phyloP scores from a whole-genome alignment of 1,140 invertebrate species.

The Colletes gigas region DNA sequence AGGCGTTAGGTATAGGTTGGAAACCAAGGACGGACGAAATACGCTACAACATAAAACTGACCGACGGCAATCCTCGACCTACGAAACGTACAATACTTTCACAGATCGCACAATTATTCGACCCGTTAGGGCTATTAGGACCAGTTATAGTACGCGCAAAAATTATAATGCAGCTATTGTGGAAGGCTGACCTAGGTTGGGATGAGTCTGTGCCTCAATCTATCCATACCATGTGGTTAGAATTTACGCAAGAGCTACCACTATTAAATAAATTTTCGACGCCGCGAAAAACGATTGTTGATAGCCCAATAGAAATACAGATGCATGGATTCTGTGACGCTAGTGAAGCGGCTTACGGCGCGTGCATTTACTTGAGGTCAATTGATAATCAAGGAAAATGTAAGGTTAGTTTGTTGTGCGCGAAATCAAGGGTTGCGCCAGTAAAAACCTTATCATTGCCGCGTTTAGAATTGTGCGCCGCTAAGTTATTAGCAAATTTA shows the following conservation, averaged over 20 bases:
- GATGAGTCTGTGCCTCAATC: background rate
- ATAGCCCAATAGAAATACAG: background rate
- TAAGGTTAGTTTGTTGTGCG: background rate
- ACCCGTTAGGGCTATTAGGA: background rate
- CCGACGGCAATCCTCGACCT: background rate
- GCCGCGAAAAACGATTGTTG: background rate
- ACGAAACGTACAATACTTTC: background rate
- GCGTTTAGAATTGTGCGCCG: too few relatives aligned
- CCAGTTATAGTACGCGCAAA: background rate
- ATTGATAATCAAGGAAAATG: background rate
- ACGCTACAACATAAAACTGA: background rate
- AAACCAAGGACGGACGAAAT: background rate
- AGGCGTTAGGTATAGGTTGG: background rate
- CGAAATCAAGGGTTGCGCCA: background rate
- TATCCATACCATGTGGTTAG: background rate
- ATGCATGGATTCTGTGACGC: conserved; percentile 1
- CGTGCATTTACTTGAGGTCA: background rate
- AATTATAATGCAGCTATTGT: background rate
- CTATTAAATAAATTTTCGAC: too few relatives aligned
- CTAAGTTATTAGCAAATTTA: too few relatives aligned
- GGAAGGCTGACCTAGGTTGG: background rate
- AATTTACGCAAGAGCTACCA: too few relatives aligned
- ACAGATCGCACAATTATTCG: background rate
- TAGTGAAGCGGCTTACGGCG: background rate
- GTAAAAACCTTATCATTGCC: background rate